Percentiles rank a stretch among this genome's conserved stretches.
Evolutionary conservation across 1,140 invertebrate genomes (phyloP).

Genomic region (Drosophila repletoides): DNA sequence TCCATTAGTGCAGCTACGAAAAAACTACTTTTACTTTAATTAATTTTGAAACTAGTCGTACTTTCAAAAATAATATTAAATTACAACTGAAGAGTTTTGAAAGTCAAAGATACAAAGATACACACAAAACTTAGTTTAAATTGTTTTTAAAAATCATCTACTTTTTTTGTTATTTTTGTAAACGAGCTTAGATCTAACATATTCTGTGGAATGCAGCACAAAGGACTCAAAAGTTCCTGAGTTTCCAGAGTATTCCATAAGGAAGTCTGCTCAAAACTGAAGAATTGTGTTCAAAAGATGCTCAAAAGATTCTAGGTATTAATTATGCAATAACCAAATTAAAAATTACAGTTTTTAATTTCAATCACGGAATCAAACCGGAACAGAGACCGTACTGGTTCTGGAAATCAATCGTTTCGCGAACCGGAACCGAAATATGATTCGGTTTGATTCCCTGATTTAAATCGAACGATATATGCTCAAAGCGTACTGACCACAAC

Average conservation of each 20-base stretch:
- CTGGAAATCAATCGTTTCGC: no score
- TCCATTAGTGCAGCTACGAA: not conserved
- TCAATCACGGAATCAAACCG: no score
- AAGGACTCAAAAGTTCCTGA: not conserved
- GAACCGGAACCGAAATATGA: no score
- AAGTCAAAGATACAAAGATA: constrained; percentile 17
- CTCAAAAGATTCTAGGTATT: constrained; percentile 60
- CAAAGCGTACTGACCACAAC: constrained; percentile 56
- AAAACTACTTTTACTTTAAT: not conserved
- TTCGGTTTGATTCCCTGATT: no score
- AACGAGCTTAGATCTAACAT: constrained; percentile 18
- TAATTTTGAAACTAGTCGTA: not conserved
- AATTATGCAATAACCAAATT: constrained; percentile 18
- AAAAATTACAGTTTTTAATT: constrained; percentile 8
- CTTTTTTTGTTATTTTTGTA: constrained; percentile 3
- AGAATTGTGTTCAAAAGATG: constrained; percentile 67
- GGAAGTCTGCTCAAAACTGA: constrained; percentile 44
- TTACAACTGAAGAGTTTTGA: not conserved
- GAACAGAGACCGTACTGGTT: no score
- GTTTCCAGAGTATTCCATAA: constrained; percentile 13
- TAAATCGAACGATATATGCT: constrained; percentile 50
- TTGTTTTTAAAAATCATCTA: constrained; percentile 1
- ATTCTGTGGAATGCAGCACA: constrained; percentile 6
- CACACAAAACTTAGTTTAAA: not conserved
- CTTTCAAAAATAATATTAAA: not conserved